Percentiles rank a stretch among this genome's conserved stretches.
phyloP scores from a whole-genome alignment of 92 coral and sea anemone genomes.

The Bergia puertoricense region DNA sequence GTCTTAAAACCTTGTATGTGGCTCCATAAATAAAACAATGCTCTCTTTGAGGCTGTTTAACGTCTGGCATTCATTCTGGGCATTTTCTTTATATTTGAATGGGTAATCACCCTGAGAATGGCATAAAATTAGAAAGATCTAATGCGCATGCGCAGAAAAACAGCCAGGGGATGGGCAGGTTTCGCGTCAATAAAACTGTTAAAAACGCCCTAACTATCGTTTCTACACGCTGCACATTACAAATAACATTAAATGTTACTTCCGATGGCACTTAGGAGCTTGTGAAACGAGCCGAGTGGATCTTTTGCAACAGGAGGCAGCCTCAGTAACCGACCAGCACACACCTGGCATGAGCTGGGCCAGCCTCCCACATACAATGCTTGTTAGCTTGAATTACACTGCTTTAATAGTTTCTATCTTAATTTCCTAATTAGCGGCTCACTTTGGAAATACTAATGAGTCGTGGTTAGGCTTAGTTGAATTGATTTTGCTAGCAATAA shows the following conservation, averaged over 20 bases:
- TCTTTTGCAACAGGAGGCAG: constrained; percentile 66
- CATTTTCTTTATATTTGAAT: constrained; percentile 33
- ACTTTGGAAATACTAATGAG: constrained; percentile 75
- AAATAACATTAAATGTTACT: constrained; percentile 48
- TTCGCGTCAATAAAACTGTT: constrained; percentile 23
- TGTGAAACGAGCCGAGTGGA: constrained; percentile 22
- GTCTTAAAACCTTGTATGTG: background rate
- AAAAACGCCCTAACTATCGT: constrained; percentile 50
- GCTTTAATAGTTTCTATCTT: constrained; percentile 62
- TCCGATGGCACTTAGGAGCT: constrained; percentile 44
- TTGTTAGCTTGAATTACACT: constrained; percentile 62
- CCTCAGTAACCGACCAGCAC: constrained; percentile 70
- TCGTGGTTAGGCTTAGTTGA: constrained; percentile 47
- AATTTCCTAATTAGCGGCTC: constrained; percentile 85
- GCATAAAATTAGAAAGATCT: constrained; percentile 19
- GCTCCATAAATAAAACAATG: background rate
- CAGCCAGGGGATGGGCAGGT: constrained; percentile 25
- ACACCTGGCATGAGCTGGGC: constrained; percentile 75
- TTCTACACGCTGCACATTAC: constrained; percentile 49
- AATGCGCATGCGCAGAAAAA: constrained; percentile 90
- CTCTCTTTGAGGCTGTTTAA: constrained; percentile 25
- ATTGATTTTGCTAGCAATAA: constrained; percentile 44
- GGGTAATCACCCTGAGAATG: constrained; percentile 17
- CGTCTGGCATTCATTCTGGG: constrained; percentile 20
- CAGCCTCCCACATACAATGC: constrained; percentile 65